A percentile compares a stretch with the other conserved stretches of the same genome.
These are phyloP conservation scores for Cheilosia scutellata DNA, from an alignment of 2,888 invertebrate genomes.

Conservation along the genomic window DNA sequence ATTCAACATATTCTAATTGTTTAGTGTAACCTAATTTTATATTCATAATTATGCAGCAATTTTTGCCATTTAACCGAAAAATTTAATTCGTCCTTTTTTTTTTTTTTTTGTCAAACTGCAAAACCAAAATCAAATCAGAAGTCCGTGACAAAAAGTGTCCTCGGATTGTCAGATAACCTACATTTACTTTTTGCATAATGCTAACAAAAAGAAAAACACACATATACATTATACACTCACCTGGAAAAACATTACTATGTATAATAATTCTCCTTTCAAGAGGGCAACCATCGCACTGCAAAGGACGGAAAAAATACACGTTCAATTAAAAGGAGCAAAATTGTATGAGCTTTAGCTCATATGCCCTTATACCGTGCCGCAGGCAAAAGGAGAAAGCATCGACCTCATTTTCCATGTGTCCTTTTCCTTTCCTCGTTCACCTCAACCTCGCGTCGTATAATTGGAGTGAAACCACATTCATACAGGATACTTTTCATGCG, in stretches of 20 bases:
- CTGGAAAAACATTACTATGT: constrained; percentile 57
- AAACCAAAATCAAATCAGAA: constrained; percentile 59
- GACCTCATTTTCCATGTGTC: constrained; percentile 71
- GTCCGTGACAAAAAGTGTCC: constrained; percentile 57
- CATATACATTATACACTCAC: constrained; percentile 15
- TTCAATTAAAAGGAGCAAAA: constrained; percentile 69
- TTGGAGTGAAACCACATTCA: constrained; percentile 70
- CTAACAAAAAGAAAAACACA: constrained; percentile 14
- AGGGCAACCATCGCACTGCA: constrained; percentile 26
- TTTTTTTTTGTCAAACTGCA: constrained; percentile 60
- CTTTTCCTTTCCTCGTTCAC: constrained; percentile 68
- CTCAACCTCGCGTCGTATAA: constrained; percentile 59
- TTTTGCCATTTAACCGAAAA: background rate
- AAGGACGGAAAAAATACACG: constrained; percentile 22
- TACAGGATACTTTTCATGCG: constrained; percentile 41
- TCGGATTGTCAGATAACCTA: constrained; percentile 73
- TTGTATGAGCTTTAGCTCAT: constrained; percentile 54
- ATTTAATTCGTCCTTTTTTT: constrained; percentile 36
- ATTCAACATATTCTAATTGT: constrained; percentile 17
- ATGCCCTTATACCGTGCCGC: constrained; percentile 64
- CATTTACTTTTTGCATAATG: constrained; percentile 67
- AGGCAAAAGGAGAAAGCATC: constrained; percentile 68
- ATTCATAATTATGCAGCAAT: constrained; percentile 26
- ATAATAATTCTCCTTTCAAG: constrained; percentile 46
- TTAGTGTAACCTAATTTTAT: constrained; percentile 12